phyloP scores from a whole-genome alignment of 1,140 invertebrate genomes.

The Harlomillsia oculata region DNA sequence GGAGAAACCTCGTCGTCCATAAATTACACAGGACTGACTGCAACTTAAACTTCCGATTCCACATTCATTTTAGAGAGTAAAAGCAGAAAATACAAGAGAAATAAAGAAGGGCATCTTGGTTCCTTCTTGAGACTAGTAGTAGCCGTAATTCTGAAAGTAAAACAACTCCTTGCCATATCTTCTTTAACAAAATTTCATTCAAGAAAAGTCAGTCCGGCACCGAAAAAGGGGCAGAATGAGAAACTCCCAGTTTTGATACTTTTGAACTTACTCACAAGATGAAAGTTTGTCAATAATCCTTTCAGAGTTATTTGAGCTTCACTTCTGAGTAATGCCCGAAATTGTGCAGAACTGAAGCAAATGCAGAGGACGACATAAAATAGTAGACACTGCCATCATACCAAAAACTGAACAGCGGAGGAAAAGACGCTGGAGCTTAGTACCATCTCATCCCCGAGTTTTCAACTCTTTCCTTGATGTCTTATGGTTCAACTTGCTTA shows the following conservation, averaged over 20 bases:
- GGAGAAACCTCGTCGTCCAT: constrained; percentile 3
- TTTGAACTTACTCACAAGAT: constrained; percentile 12
- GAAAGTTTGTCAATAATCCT: constrained; percentile 28
- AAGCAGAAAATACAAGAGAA: not conserved
- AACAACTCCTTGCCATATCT: not conserved
- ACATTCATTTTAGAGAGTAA: not conserved
- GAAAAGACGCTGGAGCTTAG: too few relatives aligned
- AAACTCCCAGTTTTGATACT: constrained; percentile 11
- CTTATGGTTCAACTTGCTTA: too few relatives aligned
- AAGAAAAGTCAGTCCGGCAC: not conserved
- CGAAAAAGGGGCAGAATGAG: constrained; percentile 11
- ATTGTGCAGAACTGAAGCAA: too few relatives aligned
- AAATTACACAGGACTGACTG: constrained; percentile 7
- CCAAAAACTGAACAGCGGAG: too few relatives aligned
- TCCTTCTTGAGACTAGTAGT: not conserved
- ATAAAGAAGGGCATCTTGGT: not conserved
- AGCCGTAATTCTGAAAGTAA: not conserved
- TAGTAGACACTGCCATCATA: too few relatives aligned
- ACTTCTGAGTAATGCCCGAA: too few relatives aligned
- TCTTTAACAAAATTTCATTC: too few relatives aligned
- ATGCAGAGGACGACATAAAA: too few relatives aligned
- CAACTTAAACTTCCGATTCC: not conserved
- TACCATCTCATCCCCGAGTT: too few relatives aligned
- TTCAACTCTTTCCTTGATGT: too few relatives aligned
- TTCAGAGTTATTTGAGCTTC: too few relatives aligned